phyloP scores from a whole-genome alignment of 2,113 vertebrate species.

The Sinosuthora webbiana region DNA sequence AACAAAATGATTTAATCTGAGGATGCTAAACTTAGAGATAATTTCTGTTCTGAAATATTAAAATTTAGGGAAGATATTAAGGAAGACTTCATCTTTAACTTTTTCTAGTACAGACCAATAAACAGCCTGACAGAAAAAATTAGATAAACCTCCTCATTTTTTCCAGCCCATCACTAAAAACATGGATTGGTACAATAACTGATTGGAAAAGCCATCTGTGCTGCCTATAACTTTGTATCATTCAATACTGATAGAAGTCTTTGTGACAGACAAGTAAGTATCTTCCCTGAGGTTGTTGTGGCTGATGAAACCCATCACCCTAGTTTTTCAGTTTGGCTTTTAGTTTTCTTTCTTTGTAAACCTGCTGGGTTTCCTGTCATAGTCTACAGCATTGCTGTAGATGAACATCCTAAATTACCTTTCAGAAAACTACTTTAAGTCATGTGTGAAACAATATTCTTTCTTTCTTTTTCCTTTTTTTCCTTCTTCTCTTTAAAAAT shows the following conservation, averaged over 20 bases:
- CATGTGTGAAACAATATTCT: not conserved
- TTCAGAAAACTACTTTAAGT: not conserved
- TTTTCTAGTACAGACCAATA: not conserved
- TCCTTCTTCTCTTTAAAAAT: not conserved
- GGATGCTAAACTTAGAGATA: not conserved
- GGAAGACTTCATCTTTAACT: not conserved
- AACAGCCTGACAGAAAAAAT: not conserved
- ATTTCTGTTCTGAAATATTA: not conserved
- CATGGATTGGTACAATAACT: not conserved
- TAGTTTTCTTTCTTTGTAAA: not conserved
- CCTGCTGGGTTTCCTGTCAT: not conserved
- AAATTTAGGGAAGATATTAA: not conserved
- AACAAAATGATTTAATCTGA: not conserved
- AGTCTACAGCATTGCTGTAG: not conserved
- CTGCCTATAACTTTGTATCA: not conserved
- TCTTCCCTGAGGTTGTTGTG: not conserved
- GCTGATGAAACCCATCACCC: not conserved
- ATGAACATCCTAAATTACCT: not conserved
- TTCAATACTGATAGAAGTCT: not conserved
- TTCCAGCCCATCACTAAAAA: not conserved
- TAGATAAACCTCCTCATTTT: not conserved
- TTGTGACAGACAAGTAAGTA: not conserved
- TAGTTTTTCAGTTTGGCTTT: not conserved
- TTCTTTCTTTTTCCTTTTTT: not conserved
- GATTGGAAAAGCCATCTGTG: not conserved